Evolutionary conservation across 2,888 invertebrate species (phyloP), one percentile per base, ranked within the genome.

Genomic region (Steromphala cineraria): DNA sequence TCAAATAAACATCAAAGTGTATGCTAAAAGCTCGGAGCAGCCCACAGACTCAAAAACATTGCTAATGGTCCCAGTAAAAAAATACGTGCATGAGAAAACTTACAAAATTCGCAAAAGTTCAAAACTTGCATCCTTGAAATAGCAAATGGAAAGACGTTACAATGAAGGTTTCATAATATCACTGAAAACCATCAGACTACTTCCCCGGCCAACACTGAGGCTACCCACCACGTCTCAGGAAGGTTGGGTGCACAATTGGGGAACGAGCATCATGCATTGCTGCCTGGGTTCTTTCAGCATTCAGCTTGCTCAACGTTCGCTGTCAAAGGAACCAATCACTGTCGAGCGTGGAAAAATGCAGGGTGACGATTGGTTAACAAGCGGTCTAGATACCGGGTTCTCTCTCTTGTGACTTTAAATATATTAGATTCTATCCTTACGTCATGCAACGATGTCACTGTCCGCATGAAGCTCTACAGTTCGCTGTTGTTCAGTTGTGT

Each of bases 381-480:
- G 28, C 36, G 71, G 40, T 36, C 36, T 71, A 36, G 36, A 71
- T 71, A 71, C 71, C 71, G 36, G 71, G 71, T 71, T 71, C 31
- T 71, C 36, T 71, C 71, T 40, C 71, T 71, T 71, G 71, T 71
- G 71, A 71, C 71, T 71, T 71, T 36, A 21, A 28, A 31, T 28
- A 36, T 71, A 40, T 71, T 71, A 71, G 71, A 36, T 17, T 36
- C 36, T 28, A 28, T 71, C 40, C 28, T 36, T 71, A 62, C 36
- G 76, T 91, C 88, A 91, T 62, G 90, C 91, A 53, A 91, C 91
- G 17, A 90, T 90, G 67, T 89, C 91, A 83, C 91, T 91, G 75
- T 91, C 89, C 52, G 91, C 88, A 53, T 89, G 86, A 78, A 91
- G 84, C 82, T 91, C 91, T n/a, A 91, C 90, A 28, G 91, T 88